Base-by-base conservation (phyloP, 2,113 vertebrate genomes). In the Kryptolebias marmoratus region DNA sequence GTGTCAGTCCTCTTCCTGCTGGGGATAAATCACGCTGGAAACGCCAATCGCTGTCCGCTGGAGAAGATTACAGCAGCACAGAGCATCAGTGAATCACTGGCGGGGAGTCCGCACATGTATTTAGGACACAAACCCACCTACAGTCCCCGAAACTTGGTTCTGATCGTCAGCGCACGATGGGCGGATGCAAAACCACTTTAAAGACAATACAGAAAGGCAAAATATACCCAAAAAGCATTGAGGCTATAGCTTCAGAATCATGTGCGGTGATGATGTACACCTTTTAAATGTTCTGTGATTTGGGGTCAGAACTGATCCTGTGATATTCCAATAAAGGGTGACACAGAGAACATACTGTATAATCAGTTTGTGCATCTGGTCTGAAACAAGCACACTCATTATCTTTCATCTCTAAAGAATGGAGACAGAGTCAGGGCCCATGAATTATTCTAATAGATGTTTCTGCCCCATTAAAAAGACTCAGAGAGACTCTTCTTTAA, bases 361-460 rank as follows among this genome's bases (percentile, higher is more conserved):
- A 55, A 73, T 52, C 55, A 72, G 79, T 3, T 80, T 60, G 74
- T 47, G 81, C 88, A 88, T 88, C 89, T 89, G 89, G 85, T 64
- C 73, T 77, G 66, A 84, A 88, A 91, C 88, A 90, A 88, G 84
- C 68, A 36, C 54, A 28, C 81, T 88, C 87, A 87, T 86, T 92
- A 91, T 89, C 75, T 86, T 81, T 80, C 79, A 83, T 89, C 85
- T 89, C 87, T 82, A 88, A 89, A 87, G 82, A 84, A 81, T 71
- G 71, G 60, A 64, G 78, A 83, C 28, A 68, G 76, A 84, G 61
- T 56, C 62, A 55, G 52, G 73, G 77, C 80, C 81, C 65, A 90
- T 91, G 82, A 90, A 91, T 90, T 91, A 91, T 90, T 91, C 82
- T 79, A 63, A 83, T 83, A 90, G 88, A 91, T 44, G 57, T 74